Evolutionary conservation across 2,113 vertebrate species (phyloP).

Genomic region (Rhodinocichla rosea): DNA sequence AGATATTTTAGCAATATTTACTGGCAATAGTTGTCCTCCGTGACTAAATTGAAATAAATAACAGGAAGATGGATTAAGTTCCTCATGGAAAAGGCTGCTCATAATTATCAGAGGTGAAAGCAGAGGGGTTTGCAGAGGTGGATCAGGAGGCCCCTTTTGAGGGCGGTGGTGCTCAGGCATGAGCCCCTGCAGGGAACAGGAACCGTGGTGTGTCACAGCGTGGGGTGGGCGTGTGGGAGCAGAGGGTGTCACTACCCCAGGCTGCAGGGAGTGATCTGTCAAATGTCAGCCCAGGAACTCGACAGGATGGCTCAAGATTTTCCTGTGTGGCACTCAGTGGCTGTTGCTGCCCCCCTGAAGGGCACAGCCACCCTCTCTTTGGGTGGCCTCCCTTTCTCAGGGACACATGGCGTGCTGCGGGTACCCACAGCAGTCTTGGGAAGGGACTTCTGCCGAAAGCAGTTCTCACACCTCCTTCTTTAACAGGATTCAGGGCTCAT

Average conservation of each 20-base stretch:
- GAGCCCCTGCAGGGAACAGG: neutral
- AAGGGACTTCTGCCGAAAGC: neutral
- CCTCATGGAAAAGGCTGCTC: neutral
- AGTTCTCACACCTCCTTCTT: neutral
- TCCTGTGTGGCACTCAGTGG: neutral
- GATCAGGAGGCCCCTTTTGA: neutral
- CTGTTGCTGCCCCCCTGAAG: neutral
- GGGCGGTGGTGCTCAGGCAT: rapidly evolving
- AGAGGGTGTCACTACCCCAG: neutral
- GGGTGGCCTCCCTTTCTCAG: neutral
- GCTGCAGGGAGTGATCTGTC: neutral
- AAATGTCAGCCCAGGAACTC: neutral
- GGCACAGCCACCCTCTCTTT: neutral
- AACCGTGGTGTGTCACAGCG: rapidly evolving
- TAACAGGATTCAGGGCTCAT: neutral
- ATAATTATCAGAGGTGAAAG: neutral
- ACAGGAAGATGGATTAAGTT: neutral
- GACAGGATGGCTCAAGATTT: neutral
- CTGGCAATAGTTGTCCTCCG: neutral
- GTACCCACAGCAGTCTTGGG: neutral
- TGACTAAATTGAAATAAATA: neutral
- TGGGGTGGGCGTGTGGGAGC: neutral
- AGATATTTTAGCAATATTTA: neutral
- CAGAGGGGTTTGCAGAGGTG: neutral
- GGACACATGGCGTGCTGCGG: rapidly evolving